Evolutionary conservation across 2,888 invertebrate genomes (phyloP).

Genomic region (Parnassius apollo): DNA sequence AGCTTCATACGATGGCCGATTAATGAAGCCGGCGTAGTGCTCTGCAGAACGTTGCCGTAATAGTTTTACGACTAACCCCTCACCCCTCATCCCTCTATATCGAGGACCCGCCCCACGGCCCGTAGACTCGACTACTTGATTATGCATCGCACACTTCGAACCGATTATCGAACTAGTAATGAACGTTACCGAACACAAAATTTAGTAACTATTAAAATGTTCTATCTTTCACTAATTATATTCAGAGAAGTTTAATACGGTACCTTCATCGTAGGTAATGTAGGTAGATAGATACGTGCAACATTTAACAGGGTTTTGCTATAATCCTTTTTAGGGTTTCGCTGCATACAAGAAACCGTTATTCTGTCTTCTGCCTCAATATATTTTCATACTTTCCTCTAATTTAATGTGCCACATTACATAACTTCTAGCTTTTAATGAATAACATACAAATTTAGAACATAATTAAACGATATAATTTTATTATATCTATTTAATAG

Average conservation of each 20-base stretch:
- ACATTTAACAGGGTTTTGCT: constrained; percentile 2
- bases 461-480: too few species aligned
- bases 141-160: constrained; percentile 75
- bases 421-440: too few species aligned
- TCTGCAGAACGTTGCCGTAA: constrained; percentile 73
- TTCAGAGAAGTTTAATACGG: constrained; percentile 35
- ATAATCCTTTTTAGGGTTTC: background rate
- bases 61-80: constrained; percentile 73
- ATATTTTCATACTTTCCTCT: too few species aligned
- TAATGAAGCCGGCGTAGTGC: constrained; percentile 74
- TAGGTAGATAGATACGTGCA: constrained; percentile 5
- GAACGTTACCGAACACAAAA: constrained; percentile 60
- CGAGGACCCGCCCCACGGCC: constrained; percentile 40
- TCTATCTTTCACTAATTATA: constrained; percentile 37
- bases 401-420: too few species aligned
- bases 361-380: too few species aligned
- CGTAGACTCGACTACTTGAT: constrained; percentile 70
- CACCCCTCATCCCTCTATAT: constrained; percentile 36
- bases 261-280: constrained; percentile 21
- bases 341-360: too few species aligned
- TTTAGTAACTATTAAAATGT: constrained; percentile 45
- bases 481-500: too few species aligned
- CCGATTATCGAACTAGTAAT: constrained; percentile 78
- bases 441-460: too few species aligned
- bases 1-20: constrained; percentile 77